Conservation (phyloP, 1,140 invertebrate species). For the Sarcophaga bullata region DNA sequence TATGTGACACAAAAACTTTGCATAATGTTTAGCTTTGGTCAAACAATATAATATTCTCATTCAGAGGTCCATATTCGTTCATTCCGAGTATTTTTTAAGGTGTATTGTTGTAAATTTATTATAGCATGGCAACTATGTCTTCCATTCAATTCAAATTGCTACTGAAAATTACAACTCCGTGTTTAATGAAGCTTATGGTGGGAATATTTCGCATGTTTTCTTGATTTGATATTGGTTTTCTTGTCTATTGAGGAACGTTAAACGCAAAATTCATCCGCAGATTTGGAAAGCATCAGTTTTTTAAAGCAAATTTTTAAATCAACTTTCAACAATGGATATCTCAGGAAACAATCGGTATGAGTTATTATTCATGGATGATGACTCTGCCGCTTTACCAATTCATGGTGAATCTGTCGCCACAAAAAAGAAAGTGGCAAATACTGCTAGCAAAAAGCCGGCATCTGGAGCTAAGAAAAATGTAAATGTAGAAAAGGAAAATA, state of each 20-base stretch:
- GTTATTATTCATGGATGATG: constrained; percentile 87
- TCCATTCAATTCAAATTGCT: no score
- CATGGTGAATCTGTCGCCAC: constrained; percentile 44
- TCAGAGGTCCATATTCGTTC: no score
- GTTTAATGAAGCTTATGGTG: not conserved
- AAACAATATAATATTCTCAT: no score
- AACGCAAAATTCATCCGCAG: not conserved
- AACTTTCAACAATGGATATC: constrained; percentile 76
- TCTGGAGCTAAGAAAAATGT: constrained; percentile 34
- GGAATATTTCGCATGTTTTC: constrained; percentile 4
- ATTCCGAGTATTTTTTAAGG: no score
- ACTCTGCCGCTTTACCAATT: constrained; percentile 67
- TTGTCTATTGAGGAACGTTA: not conserved
- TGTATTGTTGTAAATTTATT: no score
- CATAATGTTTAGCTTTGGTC: no score
- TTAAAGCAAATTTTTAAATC: not conserved
- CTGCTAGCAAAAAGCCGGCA: constrained; percentile 52
- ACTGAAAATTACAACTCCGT: no score
- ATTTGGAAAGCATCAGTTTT: not conserved
- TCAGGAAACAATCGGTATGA: constrained; percentile 94
- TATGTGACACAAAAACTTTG: no score
- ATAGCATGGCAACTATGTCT: no score
- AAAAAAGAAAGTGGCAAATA: constrained; percentile 28
- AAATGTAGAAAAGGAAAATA: constrained; percentile 37
- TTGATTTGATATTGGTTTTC: constrained; percentile 11